Base-by-base conservation (phyloP, 2,888 invertebrate species). In the Proisotoma minuta region DNA sequence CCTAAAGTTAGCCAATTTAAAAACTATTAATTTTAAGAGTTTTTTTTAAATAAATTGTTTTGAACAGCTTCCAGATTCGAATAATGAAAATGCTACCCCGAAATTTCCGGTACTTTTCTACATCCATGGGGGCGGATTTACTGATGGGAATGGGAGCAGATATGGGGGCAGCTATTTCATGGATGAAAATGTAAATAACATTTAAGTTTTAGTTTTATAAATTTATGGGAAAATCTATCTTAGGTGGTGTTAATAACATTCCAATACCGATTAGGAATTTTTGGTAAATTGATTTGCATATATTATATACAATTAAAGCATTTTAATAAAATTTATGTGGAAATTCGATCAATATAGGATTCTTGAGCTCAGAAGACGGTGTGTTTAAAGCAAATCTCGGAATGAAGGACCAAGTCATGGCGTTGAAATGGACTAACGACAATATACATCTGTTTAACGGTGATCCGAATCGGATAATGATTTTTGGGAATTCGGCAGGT, bases 91-190 rank as follows among this genome's bases (percentile, higher is more conserved):
- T n/a, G 34, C 34, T 34, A n/a, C 34, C 34, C 34, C 34, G 34
- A 15, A 34, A 34, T 34, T 34, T 8, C 65, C 68, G 4, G 57
- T 59, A 2, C 51, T 68, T 49, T 57, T 68, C 2, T 65, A 68
- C n/a, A 56, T 68, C 29, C 68, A 68, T 59, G 68, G 68, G 4
- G 68, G 68, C 0, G 64, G 64, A 2, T 64, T 59, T 20, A 5
- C 22, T 1, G 59, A 48, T 40, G 69, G 69, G 2, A 69, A 69
- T 23, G 66, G 66, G 12, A 64, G 64, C 22, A 48, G 62, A 22
- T 69, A 66, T 43, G 66, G 66, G 3, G 56, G 61, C 15, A 62
- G 63, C 8, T 69, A 69, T 48, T 64, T 69, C 27, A 66, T 66
- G 65, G 69, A 69, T 43, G n/a, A n/a, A n/a, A n/a, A n/a, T n/a